Percentiles rank a stretch among this genome's conserved stretches.
These are phyloP conservation scores for Hippoglossus stenolepis DNA, from an alignment of 2,113 vertebrate genomes.

Conservation along the genomic window DNA sequence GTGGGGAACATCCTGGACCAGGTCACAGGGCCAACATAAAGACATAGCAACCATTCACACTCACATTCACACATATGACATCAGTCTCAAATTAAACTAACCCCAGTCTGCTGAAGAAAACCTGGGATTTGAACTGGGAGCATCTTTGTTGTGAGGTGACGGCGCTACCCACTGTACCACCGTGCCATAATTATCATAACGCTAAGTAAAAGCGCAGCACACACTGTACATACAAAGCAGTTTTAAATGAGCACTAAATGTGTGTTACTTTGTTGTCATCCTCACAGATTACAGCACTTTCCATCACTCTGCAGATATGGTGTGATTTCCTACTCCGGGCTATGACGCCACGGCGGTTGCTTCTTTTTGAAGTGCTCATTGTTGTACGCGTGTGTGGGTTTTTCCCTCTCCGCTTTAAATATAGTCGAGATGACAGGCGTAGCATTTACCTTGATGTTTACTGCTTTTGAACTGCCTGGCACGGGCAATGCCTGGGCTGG, in stretches of 20 bases:
- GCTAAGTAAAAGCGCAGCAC: background rate
- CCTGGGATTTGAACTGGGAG: no score
- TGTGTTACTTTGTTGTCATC: conserved; percentile 31
- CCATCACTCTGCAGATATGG: conserved; percentile 48
- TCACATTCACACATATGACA: no score
- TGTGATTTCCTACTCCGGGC: conserved; percentile 58
- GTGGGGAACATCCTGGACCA: no score
- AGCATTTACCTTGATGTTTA: conserved; percentile 83
- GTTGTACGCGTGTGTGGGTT: conserved; percentile 57
- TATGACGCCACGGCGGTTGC: conserved; percentile 42
- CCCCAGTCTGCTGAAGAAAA: background rate
- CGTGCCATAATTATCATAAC: conserved; percentile 1
- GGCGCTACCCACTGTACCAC: no score
- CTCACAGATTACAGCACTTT: conserved; percentile 48
- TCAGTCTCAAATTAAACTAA: no score
- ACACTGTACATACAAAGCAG: background rate
- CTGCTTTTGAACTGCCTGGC: conserved; percentile 80
- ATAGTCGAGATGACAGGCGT: conserved; percentile 77
- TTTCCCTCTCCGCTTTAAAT: conserved; percentile 64
- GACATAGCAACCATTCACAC: no score
- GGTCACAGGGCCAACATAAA: no score
- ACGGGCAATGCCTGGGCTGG: conserved; percentile 62
- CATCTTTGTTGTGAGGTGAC: background rate
- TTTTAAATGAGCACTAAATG: conserved; percentile 23
- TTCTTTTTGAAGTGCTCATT: conserved; percentile 66